These are phyloP conservation scores for Mycetomoellerius zeteki DNA, from an alignment of 1,140 invertebrate genomes.

Conservation along the genomic window DNA sequence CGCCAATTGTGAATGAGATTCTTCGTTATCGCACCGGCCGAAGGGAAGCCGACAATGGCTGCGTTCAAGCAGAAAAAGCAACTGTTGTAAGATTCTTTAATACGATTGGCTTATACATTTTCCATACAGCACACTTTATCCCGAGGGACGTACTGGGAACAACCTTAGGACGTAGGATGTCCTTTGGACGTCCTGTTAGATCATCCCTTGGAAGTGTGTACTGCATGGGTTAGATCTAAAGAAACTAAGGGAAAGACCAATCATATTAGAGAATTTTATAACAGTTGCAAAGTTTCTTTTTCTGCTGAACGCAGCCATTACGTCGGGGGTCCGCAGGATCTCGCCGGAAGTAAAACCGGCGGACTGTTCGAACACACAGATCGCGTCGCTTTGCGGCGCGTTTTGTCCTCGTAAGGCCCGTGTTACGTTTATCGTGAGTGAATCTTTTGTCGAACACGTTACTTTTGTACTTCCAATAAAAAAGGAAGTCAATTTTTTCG, in stretches of 20 bases:
- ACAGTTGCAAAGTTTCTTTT: too few species aligned
- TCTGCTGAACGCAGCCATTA: neutral
- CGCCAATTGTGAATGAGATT: constrained; percentile 49
- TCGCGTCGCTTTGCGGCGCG: constrained; percentile 28
- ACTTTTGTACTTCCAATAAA: neutral
- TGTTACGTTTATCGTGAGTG: constrained; percentile 15
- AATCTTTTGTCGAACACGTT: neutral
- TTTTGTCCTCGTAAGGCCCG: neutral
- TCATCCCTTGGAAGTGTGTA: too few species aligned
- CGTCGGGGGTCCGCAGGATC: neutral
- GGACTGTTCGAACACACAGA: constrained; percentile 27
- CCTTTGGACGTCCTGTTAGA: too few species aligned
- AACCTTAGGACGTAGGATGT: too few species aligned
- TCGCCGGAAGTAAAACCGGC: neutral
- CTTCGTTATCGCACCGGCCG: constrained; percentile 19
- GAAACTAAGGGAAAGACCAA: too few species aligned
- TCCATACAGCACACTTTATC: too few species aligned
- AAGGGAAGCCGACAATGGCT: neutral
- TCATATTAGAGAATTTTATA: too few species aligned
- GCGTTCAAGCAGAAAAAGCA: too few species aligned
- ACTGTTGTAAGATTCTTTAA: too few species aligned
- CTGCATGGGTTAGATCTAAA: too few species aligned
- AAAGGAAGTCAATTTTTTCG: neutral
- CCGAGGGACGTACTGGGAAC: too few species aligned
- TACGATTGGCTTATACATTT: too few species aligned